A percentile compares a stretch with the other conserved stretches of the same genome.
Evolutionary conservation across 2,888 invertebrate genomes (phyloP).

Genomic region (Amblyteles armatorius): DNA sequence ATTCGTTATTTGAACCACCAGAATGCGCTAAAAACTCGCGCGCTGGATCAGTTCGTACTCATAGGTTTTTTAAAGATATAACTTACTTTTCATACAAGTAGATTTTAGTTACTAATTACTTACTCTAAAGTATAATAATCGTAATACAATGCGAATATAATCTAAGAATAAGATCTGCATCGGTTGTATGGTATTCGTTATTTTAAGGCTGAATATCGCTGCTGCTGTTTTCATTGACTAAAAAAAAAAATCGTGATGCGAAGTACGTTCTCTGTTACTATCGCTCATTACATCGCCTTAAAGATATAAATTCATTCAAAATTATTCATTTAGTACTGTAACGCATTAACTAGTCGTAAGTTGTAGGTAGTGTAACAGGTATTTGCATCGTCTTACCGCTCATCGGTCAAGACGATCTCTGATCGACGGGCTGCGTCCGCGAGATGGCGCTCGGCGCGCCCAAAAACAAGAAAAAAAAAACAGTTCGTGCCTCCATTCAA

Average conservation of each 20-base stretch:
- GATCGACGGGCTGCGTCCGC: too few relatives aligned
- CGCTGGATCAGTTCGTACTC: not conserved
- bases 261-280: not conserved
- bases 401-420: too few relatives aligned
- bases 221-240: not conserved
- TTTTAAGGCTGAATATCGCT: not conserved
- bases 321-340: too few relatives aligned
- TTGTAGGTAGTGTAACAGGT: too few relatives aligned
- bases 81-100: not conserved
- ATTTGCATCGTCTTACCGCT: too few relatives aligned
- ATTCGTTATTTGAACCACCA: slow-evolving; percentile 1
- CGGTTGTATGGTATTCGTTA: not conserved
- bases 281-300: too few relatives aligned
- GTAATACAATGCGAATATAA: not conserved
- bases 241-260: not conserved
- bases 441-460: too few relatives aligned
- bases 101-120: not conserved
- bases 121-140: not conserved
- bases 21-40: slow-evolving; percentile 10
- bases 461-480: not conserved
- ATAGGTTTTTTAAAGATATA: not conserved
- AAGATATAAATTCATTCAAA: too few relatives aligned
- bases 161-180: not conserved
- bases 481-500: slow-evolving; percentile 17
- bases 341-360: too few relatives aligned